phyloP scores from a whole-genome alignment of 2,888 invertebrate species.

The Axea sp. region DNA sequence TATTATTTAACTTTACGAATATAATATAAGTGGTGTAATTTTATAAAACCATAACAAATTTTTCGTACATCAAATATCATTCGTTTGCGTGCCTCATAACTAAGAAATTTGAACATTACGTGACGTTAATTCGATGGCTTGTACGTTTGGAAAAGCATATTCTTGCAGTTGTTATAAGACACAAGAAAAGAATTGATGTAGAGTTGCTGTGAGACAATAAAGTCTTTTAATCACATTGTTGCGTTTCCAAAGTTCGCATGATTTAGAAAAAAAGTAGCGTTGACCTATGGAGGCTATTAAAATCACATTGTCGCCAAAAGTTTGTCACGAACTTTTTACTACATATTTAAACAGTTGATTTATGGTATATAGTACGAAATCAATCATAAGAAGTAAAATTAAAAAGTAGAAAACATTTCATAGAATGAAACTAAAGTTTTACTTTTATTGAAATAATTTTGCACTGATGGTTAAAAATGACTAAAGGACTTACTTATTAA shows the following conservation, averaged over 20 bases:
- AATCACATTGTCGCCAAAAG: slow-evolving; percentile 35
- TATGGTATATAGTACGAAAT: slow-evolving; percentile 17
- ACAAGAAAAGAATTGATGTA: slow-evolving; percentile 67
- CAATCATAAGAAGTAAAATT: too few species aligned
- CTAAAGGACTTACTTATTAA: too few species aligned
- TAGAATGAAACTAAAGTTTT: too few species aligned
- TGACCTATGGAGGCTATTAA: slow-evolving; percentile 27
- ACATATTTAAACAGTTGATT: slow-evolving; percentile 25
- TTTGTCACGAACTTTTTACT: slow-evolving; percentile 31
- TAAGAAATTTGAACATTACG: slow-evolving; percentile 74
- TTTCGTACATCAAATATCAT: slow-evolving; percentile 9
- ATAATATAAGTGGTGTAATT: too few species aligned
- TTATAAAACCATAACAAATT: too few species aligned
- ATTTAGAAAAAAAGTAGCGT: slow-evolving; percentile 26
- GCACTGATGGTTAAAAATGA: too few species aligned
- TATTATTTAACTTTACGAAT: too few species aligned
- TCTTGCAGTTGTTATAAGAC: slow-evolving; percentile 44
- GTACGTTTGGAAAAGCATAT: slow-evolving; percentile 68
- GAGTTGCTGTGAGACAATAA: slow-evolving; percentile 65
- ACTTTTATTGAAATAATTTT: too few species aligned
- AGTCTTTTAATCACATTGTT: slow-evolving; percentile 70
- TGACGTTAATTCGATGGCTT: slow-evolving; percentile 66
- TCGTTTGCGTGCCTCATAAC: slow-evolving; percentile 73
- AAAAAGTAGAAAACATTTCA: too few species aligned
- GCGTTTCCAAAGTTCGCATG: slow-evolving; percentile 65